phyloP scores from a whole-genome alignment of 1,140 invertebrate genomes.

The Drosophila jambulina region DNA sequence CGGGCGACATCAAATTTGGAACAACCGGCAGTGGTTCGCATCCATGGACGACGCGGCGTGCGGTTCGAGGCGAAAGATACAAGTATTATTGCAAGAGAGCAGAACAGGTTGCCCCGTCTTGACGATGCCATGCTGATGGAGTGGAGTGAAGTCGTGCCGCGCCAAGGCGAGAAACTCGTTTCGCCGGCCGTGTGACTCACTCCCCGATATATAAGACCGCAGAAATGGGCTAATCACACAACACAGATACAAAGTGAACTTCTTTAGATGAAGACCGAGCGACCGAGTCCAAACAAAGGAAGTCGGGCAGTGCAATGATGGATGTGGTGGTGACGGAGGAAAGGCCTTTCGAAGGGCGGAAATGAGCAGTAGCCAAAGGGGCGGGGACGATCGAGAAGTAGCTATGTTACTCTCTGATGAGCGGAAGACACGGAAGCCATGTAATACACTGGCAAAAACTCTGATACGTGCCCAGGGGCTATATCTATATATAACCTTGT shows the following conservation, averaged over 20 bases:
- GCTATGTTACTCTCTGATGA: slow-evolving; percentile 8
- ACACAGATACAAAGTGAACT: slow-evolving; percentile 46
- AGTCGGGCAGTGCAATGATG: slow-evolving; percentile 31
- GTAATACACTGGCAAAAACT: slow-evolving; percentile 30
- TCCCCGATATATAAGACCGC: slow-evolving; percentile 32
- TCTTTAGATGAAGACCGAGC: slow-evolving; percentile 43
- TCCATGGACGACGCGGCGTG: slow-evolving; percentile 18
- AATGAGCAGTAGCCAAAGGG: slow-evolving; percentile 19
- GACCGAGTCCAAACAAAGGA: slow-evolving; percentile 42
- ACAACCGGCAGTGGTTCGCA: slow-evolving; percentile 13
- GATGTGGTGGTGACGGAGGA: slow-evolving; percentile 1
- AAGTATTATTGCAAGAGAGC: slow-evolving; percentile 27
- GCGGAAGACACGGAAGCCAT: slow-evolving; percentile 31
- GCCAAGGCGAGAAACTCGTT: slow-evolving; percentile 48
- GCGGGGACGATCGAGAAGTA: slow-evolving; percentile 21
- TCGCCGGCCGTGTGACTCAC: slow-evolving; percentile 43
- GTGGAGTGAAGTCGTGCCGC: slow-evolving; percentile 19
- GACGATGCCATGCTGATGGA: slow-evolving; percentile 4
- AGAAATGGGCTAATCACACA: slow-evolving; percentile 57
- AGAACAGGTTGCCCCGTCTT: slow-evolving; percentile 43
- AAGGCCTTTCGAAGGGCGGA: slow-evolving; percentile 27
- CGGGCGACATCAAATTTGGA: slow-evolving; percentile 30
- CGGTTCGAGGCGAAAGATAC: slow-evolving; percentile 35
- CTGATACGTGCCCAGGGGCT: slow-evolving; percentile 17
- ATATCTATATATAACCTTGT: slow-evolving; percentile 15